These are phyloP conservation scores for Aurelia aurita complex sp. Pacific DNA, from an alignment of 30 jellyfish, hydroid and myxozoan genomes.

Conservation along the genomic window DNA sequence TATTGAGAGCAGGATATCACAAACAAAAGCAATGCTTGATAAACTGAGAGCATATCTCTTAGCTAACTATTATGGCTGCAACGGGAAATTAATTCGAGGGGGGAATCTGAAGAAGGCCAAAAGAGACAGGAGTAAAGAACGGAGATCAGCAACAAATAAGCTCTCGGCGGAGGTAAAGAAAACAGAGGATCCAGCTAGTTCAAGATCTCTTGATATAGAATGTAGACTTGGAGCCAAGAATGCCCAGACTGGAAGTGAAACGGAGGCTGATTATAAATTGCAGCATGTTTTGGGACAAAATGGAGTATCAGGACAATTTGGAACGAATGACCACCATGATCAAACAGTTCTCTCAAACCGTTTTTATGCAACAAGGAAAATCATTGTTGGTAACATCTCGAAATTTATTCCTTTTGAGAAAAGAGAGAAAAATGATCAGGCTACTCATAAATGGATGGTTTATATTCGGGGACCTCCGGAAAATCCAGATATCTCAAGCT, in stretches of 20 bases:
- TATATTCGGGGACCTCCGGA: slow-evolving; percentile 89
- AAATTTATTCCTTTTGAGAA: slow-evolving; percentile 83
- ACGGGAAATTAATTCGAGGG: slow-evolving; percentile 61
- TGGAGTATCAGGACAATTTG: neutral
- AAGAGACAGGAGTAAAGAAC: slow-evolving; percentile 28
- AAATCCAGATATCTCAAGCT: slow-evolving; percentile 67
- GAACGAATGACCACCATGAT: neutral
- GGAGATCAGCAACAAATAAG: neutral
- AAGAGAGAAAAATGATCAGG: slow-evolving; percentile 87
- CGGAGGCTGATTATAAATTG: neutral
- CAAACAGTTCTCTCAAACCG: slow-evolving; percentile 42
- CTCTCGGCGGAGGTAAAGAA: neutral
- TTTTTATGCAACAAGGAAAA: slow-evolving; percentile 64
- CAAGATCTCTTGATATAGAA: neutral
- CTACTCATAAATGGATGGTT: slow-evolving; percentile 98
- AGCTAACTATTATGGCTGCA: slow-evolving; percentile 91
- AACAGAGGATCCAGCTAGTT: neutral
- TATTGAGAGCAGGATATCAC: slow-evolving; percentile 79
- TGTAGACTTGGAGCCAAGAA: neutral
- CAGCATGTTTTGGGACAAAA: neutral
- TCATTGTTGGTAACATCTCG: slow-evolving; percentile 93
- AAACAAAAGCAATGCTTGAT: slow-evolving; percentile 74
- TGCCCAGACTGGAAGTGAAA: neutral
- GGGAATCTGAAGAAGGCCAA: neutral
- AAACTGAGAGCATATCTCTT: slow-evolving; percentile 84